Conservation (phyloP, 1,140 invertebrate genomes). For the Drosophila ficusphila region DNA sequence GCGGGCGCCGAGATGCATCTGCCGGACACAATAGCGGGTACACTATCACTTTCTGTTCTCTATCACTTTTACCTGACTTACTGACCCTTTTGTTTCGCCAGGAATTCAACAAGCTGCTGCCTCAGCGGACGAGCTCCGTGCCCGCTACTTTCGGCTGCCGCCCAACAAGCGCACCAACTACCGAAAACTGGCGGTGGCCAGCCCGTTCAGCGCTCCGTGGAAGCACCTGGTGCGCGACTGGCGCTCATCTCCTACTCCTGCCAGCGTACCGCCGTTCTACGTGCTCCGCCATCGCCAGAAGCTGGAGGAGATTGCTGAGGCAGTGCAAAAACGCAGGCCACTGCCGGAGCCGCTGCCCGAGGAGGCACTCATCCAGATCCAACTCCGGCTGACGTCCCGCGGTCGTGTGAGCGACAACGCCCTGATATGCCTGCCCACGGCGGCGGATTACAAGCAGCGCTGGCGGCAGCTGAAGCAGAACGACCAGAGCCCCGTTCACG, state of each 20-base stretch:
- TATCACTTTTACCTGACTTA: neutral
- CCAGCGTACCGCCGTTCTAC: slow-evolving; percentile 83
- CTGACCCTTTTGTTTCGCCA: neutral
- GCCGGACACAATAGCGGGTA: slow-evolving; percentile 89
- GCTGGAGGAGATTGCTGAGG: slow-evolving; percentile 67
- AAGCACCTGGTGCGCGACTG: slow-evolving; percentile 89
- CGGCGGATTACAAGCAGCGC: slow-evolving; percentile 85
- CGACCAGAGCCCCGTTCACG: slow-evolving; percentile 82
- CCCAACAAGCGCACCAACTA: slow-evolving; percentile 94
- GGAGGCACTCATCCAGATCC: slow-evolving; percentile 86
- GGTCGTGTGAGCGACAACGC: slow-evolving; percentile 86
- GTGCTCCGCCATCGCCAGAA: slow-evolving; percentile 86
- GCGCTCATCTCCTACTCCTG: slow-evolving; percentile 65
- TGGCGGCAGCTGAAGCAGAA: slow-evolving; percentile 79
- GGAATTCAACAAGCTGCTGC: slow-evolving; percentile 41
- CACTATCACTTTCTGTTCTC: neutral
- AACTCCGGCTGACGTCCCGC: slow-evolving; percentile 84
- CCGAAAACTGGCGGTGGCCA: slow-evolving; percentile 89
- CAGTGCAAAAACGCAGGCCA: slow-evolving; percentile 71
- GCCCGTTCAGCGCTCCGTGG: slow-evolving; percentile 92
- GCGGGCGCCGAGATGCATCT: slow-evolving; percentile 86
- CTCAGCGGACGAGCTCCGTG: slow-evolving; percentile 81
- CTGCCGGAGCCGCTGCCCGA: slow-evolving; percentile 30
- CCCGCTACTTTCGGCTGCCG: slow-evolving; percentile 89
- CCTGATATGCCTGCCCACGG: slow-evolving; percentile 88